Evolutionary conservation across 2,888 invertebrate genomes (phyloP), one percentile per base, ranked within the genome.

Genomic region (Drosophila leonis): DNA sequence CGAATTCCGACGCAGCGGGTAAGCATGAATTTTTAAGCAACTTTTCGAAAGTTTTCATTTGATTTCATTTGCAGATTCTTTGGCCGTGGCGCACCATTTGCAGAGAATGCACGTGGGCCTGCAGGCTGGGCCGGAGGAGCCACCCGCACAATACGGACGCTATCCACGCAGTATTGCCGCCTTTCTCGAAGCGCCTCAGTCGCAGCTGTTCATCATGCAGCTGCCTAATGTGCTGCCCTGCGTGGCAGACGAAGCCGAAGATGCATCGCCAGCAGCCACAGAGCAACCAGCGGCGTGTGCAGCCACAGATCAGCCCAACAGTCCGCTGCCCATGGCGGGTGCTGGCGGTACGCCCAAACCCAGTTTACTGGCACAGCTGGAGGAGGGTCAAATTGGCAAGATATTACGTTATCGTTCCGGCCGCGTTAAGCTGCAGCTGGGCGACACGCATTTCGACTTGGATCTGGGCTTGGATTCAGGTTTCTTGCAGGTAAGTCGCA

Each of bases 301-400:
- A 27, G 24, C 60, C 2, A 15, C 72, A 3, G 80, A 66, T 3
- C 73, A 73, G 27, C 62, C 75, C 3, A 51, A 41, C 9, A 80
- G 81, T 33, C 73, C 75, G 8, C 4, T 27, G 12, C 55, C 70
- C 9, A 8, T 62, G 7, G 4, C 76, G 18, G 46, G 35, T 1
- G 52, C 42, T 20, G 49, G 67, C 2, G 31, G 35, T 24, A 27
- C 57, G 27, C 37, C 62, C 13, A 87, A 76, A 54, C 55, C 37
- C 0, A 88, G 89, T 54, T 75, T 89, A 0, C 62, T 90, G 6
- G 83, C 90, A 6, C 87, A 91, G 51, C 77, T 95, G 78, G 94
- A 94, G 71, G 95, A 95, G 75, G 95, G 95, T 0, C 94, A 94
- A 74, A 94, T 95, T 37, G 95, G 95, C 0, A 94, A 94, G 78